phyloP scores from a whole-genome alignment of 2,113 vertebrate species.

The Tenrec ecaudatus region DNA sequence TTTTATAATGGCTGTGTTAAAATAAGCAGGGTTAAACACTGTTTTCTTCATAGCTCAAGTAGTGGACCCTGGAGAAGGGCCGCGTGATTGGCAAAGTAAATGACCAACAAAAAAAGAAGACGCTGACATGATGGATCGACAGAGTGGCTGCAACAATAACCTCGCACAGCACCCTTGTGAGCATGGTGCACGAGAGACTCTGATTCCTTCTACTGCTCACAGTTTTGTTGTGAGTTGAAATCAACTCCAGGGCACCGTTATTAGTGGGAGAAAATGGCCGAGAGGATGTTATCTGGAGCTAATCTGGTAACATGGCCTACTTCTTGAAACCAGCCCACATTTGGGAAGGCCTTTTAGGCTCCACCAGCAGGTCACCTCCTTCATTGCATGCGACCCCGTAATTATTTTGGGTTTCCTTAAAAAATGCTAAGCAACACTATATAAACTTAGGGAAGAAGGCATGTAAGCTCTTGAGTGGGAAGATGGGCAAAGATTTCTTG shows the following conservation, averaged over 20 bases:
- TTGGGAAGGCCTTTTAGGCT: neutral
- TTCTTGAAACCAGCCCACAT: neutral
- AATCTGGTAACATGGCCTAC: neutral
- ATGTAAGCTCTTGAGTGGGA: neutral
- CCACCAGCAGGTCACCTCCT: neutral
- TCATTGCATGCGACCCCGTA: neutral
- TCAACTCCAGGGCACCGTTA: too few relatives aligned
- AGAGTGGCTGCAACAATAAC: too few relatives aligned
- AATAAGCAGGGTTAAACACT: neutral
- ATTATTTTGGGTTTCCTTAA: neutral
- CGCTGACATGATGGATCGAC: too few relatives aligned
- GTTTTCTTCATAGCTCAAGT: neutral
- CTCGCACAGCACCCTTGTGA: too few relatives aligned
- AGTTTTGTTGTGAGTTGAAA: too few relatives aligned
- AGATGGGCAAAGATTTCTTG: neutral
- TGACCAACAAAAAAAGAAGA: too few relatives aligned
- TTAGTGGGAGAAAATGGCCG: neutral
- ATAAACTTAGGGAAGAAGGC: neutral
- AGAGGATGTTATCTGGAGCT: neutral
- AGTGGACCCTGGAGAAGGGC: neutral
- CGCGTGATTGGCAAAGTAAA: too few relatives aligned
- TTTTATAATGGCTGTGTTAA: neutral
- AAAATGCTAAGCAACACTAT: neutral
- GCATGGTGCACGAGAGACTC: too few relatives aligned
- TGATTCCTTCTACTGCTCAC: too few relatives aligned